A percentile compares a stretch with the other conserved stretches of the same genome.
Conservation (phyloP, 2,888 invertebrate species). For the Chloromyia formosa region DNA sequence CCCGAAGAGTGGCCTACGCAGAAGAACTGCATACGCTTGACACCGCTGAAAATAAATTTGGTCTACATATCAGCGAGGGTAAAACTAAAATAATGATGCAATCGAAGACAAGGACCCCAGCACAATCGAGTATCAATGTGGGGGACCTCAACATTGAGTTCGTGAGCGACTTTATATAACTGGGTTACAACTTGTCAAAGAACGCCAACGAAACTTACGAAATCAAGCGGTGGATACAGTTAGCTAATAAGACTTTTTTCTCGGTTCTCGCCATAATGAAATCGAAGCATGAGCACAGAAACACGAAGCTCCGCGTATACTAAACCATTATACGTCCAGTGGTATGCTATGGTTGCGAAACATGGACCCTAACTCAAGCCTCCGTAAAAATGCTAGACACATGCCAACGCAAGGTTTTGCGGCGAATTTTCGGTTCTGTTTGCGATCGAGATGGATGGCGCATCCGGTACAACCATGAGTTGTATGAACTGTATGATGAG, state of each 20-base stretch:
- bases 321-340: neutral
- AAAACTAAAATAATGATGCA: neutral
- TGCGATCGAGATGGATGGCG: neutral
- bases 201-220: neutral
- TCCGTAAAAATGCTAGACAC: neutral
- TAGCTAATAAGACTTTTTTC: neutral
- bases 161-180: neutral
- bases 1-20: neutral
- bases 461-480: slow-evolving; percentile 2
- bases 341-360: neutral
- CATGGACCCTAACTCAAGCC: neutral
- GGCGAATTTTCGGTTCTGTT: neutral
- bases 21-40: neutral
- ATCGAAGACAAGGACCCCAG: neutral
- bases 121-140: neutral
- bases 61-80: neutral
- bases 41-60: neutral
- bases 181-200: neutral
- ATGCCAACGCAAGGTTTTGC: neutral
- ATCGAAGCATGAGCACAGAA: neutral
- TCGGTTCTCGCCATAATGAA: neutral
- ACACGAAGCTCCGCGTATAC: slow-evolving; percentile 7
- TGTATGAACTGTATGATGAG: neutral
- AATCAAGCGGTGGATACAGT: no score
- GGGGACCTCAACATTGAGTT: neutral